Evolutionary conservation across 2,113 vertebrate genomes (phyloP).

Genomic region (Dasyurus viverrinus): DNA sequence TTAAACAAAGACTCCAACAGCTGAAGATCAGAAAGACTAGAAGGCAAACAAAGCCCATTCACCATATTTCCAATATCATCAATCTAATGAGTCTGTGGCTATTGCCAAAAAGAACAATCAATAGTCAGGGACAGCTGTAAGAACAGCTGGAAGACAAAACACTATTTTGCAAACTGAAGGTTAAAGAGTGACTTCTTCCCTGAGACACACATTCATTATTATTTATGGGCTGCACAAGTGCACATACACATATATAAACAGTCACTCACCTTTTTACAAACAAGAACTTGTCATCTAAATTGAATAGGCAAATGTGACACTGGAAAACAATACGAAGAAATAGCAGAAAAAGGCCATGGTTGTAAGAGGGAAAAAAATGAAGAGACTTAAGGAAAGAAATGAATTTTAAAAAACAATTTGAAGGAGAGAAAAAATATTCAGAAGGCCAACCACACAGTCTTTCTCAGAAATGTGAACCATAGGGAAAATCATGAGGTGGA

Average conservation of each 20-base stretch:
- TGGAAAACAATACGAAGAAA: slow-evolving; percentile 57
- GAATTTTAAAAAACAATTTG: slow-evolving; percentile 53
- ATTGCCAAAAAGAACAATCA: slow-evolving; percentile 3
- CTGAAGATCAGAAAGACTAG: slow-evolving; percentile 8
- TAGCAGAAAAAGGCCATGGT: slow-evolving; percentile 53
- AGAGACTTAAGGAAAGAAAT: slow-evolving; percentile 59
- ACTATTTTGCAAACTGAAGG: slow-evolving; percentile 51
- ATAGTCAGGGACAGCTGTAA: slow-evolving; percentile 29
- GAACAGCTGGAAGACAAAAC: slow-evolving; percentile 56
- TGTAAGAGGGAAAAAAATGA: slow-evolving; percentile 40
- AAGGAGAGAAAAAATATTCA: slow-evolving; percentile 54
- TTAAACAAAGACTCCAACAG: not conserved
- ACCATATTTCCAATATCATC: slow-evolving; percentile 21
- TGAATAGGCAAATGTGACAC: slow-evolving; percentile 64
- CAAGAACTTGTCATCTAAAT: slow-evolving; percentile 59
- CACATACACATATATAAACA: slow-evolving; percentile 10
- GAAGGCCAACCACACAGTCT: slow-evolving; percentile 26
- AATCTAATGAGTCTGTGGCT: slow-evolving; percentile 33
- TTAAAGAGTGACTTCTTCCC: slow-evolving; percentile 53
- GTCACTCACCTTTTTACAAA: slow-evolving; percentile 67
- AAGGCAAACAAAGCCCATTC: slow-evolving; percentile 4
- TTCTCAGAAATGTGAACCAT: slow-evolving; percentile 24
- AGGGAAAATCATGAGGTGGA: slow-evolving; percentile 36
- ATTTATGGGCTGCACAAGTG: slow-evolving; percentile 62
- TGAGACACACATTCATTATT: slow-evolving; percentile 63